A percentile compares a stretch with the other conserved stretches of the same genome.
Conservation (phyloP, 2,113 vertebrate species). For the Agelaius tricolor region DNA sequence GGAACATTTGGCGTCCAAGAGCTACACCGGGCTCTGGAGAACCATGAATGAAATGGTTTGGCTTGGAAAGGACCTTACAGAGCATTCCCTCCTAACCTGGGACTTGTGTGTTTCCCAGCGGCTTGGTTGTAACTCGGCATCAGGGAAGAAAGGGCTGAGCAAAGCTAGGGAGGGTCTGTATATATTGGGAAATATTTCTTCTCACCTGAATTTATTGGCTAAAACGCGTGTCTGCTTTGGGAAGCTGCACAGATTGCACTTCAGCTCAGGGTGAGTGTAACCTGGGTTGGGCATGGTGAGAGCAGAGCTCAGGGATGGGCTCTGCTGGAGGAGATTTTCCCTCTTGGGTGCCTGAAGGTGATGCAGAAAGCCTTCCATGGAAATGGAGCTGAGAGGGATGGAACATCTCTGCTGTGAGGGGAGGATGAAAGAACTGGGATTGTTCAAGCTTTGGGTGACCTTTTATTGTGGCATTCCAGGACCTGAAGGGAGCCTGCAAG, state of each 20-base stretch:
- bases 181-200: accelerated
- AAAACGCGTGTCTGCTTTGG: neutral
- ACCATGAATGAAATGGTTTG: neutral
- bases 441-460: neutral
- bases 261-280: accelerated
- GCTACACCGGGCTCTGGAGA: neutral
- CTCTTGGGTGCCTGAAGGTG: neutral
- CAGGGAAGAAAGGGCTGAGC: neutral
- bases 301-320: neutral
- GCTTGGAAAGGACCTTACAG: neutral
- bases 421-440: neutral
- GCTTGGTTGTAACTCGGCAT: neutral
- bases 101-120: neutral
- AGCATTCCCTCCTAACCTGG: neutral
- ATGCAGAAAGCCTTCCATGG: neutral
- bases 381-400: neutral
- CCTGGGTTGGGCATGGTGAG: accelerated
- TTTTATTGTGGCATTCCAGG: neutral
- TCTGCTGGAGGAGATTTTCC: neutral
- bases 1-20: accelerated
- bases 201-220: neutral
- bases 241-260: neutral
- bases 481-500: neutral
- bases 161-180: neutral
- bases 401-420: neutral